Conservation (phyloP, 2,888 invertebrate species). For the Andrena flavipes region DNA sequence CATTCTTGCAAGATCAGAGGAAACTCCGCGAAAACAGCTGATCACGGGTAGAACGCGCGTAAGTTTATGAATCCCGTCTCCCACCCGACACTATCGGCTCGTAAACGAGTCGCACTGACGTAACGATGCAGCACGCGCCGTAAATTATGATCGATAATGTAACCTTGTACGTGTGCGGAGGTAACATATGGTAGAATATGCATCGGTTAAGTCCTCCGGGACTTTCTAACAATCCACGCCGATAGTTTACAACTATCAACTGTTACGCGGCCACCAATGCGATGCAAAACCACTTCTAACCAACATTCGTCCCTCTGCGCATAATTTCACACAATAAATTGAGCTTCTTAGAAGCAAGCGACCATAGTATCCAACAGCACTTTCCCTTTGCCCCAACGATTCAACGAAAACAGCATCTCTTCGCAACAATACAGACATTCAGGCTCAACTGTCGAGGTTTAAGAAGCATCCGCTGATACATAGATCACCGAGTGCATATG, state of each 20-base stretch:
- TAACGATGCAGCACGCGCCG: slow-evolving; percentile 75
- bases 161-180: slow-evolving; percentile 74
- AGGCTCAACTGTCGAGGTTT: background rate
- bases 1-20: background rate
- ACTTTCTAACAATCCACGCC: slow-evolving; percentile 51
- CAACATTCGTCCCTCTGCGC: too few species aligned
- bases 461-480: background rate
- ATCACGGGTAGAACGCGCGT: slow-evolving; percentile 36
- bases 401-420: too few species aligned
- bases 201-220: slow-evolving; percentile 39
- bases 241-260: slow-evolving; percentile 5
- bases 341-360: too few species aligned
- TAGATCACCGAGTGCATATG: background rate
- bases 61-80: slow-evolving; percentile 45
- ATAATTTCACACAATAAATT: too few species aligned
- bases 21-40: slow-evolving; percentile 61
- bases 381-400: slow-evolving; percentile 3
- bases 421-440: too few species aligned
- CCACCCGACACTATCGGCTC: slow-evolving; percentile 51
- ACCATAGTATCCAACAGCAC: background rate
- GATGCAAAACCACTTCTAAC: background rate
- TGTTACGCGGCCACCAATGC: too few species aligned
- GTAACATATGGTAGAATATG: slow-evolving; percentile 54
- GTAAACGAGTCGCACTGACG: slow-evolving; percentile 73
- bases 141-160: slow-evolving; percentile 82